Evolutionary conservation across 1,140 invertebrate genomes (phyloP).

Genomic region (Luehdorfia chinensis): DNA sequence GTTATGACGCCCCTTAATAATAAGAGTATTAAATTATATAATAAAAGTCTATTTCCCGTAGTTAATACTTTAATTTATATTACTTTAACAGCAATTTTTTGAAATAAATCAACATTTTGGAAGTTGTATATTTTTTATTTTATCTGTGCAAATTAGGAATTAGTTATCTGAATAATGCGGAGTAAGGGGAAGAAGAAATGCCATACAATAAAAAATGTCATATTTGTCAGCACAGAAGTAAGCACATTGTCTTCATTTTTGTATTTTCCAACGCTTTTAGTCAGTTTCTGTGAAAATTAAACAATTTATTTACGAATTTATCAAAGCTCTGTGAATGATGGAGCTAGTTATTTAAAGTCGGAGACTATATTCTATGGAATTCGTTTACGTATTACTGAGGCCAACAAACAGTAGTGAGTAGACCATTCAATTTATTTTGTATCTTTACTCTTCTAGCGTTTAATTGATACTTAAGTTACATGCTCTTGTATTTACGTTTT

Average conservation of each 20-base stretch:
- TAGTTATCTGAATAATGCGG: neutral
- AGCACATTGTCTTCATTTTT: slow-evolving; percentile 53
- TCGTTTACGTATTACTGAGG: slow-evolving; percentile 41
- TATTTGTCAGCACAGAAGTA: slow-evolving; percentile 51
- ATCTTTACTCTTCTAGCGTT: slow-evolving; percentile 29
- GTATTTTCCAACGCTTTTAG: slow-evolving; percentile 26
- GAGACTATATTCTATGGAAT: slow-evolving; percentile 58
- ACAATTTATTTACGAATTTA: slow-evolving; percentile 20
- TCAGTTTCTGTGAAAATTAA: slow-evolving; percentile 22
- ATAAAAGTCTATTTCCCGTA: too few species aligned
- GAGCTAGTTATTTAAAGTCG: slow-evolving; percentile 40
- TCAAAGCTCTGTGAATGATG: slow-evolving; percentile 31
- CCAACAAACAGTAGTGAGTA: slow-evolving; percentile 57
- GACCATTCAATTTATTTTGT: slow-evolving; percentile 39
- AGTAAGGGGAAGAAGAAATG: too few species aligned
- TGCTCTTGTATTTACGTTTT: slow-evolving; percentile 34
- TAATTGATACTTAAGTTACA: slow-evolving; percentile 33
- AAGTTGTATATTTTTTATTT: slow-evolving; percentile 15
- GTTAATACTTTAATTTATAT: too few species aligned
- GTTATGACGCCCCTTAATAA: too few species aligned
- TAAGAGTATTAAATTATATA: too few species aligned
- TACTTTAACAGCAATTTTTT: too few species aligned
- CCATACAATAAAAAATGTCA: slow-evolving; percentile 36
- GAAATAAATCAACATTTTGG: too few species aligned
- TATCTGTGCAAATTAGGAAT: neutral